Percentiles rank a stretch among this genome's conserved stretches.
phyloP scores from a whole-genome alignment of 1,140 invertebrate species.

The Gyrodactylus bullatarudis region DNA sequence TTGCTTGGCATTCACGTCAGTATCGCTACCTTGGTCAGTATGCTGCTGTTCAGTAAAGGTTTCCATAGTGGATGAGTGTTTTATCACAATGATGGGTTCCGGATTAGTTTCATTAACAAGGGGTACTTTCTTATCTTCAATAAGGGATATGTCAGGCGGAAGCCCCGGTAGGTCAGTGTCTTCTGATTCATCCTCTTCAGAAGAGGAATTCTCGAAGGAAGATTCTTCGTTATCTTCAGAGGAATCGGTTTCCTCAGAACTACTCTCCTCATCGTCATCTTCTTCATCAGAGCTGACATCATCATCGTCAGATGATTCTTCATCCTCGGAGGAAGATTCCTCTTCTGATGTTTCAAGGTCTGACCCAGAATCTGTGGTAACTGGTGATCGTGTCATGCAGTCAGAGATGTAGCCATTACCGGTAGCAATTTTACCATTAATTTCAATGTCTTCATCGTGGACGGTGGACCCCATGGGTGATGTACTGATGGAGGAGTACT shows the following conservation, averaged over 20 bases:
- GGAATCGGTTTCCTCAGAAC: neutral
- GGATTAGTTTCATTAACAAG: too few relatives aligned
- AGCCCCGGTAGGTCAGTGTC: neutral
- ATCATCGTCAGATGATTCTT: neutral
- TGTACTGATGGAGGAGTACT: neutral
- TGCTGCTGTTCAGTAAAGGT: too few relatives aligned
- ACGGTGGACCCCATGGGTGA: neutral
- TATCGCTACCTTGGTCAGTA: too few relatives aligned
- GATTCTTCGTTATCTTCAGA: neutral
- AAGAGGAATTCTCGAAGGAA: too few relatives aligned
- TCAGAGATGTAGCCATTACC: neutral
- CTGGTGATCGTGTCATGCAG: neutral
- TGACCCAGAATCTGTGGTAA: neutral
- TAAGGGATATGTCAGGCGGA: neutral
- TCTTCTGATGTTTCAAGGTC: neutral
- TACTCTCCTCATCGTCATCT: too few relatives aligned
- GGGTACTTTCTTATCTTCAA: neutral
- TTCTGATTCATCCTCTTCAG: neutral
- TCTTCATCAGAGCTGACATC: neutral
- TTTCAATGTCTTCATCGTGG: neutral
- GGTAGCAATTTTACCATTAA: too few relatives aligned
- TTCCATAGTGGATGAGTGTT: too few relatives aligned
- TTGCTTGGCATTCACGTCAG: too few relatives aligned
- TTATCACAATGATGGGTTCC: too few relatives aligned
- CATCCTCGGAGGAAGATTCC: neutral